Percentiles rank a stretch among this genome's conserved stretches.
phyloP scores from a whole-genome alignment of 2,888 invertebrate genomes.

The Tethea ocularis region DNA sequence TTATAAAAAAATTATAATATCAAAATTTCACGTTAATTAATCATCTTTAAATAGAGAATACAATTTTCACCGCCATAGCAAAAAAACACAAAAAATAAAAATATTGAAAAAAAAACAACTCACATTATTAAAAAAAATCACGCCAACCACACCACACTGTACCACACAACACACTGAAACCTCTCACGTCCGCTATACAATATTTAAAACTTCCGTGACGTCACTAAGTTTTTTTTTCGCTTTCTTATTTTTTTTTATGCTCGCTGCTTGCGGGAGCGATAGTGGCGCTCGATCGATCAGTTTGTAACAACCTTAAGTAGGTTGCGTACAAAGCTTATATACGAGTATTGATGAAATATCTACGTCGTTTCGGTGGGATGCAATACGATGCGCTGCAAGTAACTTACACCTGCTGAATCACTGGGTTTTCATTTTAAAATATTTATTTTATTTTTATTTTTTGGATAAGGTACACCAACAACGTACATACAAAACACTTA shows the following conservation, averaged over 20 bases:
- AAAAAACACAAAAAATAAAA: not conserved
- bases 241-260: not conserved
- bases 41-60: too few relatives aligned
- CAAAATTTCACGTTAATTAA: too few relatives aligned
- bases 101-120: constrained; percentile 24
- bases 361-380: too few relatives aligned
- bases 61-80: too few relatives aligned
- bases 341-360: constrained; percentile 43
- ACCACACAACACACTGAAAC: constrained; percentile 46
- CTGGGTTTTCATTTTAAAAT: too few relatives aligned
- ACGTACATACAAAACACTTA: too few relatives aligned
- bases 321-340: constrained; percentile 36
- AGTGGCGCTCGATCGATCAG: not conserved
- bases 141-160: constrained; percentile 45
- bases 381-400: too few relatives aligned
- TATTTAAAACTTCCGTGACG: constrained; percentile 5
- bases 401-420: not conserved
- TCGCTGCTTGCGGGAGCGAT: not conserved
- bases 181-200: not conserved
- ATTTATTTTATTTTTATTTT: too few relatives aligned
- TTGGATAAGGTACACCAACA: too few relatives aligned
- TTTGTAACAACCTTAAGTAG: constrained; percentile 37
- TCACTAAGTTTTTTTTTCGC: not conserved
- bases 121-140: constrained; percentile 23
- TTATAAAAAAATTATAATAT: too few relatives aligned